Evolutionary conservation across 2,797 vertebrate genomes (phyloP).

Genomic region (Delichon dasypus): DNA sequence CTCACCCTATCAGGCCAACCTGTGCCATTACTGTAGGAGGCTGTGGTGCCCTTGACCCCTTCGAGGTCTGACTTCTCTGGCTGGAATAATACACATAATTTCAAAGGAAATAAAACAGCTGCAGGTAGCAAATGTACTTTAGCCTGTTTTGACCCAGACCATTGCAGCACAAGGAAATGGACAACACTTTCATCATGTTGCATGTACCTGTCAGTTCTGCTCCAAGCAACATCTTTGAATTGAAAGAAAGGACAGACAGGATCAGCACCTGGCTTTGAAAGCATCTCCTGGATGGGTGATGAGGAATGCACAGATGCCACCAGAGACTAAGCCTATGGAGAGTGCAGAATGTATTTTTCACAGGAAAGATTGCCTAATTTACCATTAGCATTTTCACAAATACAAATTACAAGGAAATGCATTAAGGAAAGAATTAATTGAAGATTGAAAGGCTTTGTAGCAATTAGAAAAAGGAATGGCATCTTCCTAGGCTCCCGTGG

Average conservation of each 20-base stretch:
- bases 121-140: background rate
- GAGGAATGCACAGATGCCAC: background rate
- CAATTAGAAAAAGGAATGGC: conserved; percentile 14
- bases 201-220: background rate
- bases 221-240: background rate
- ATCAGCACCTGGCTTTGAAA: background rate
- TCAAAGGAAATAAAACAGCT: background rate
- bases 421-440: conserved; percentile 62
- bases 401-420: conserved; percentile 38
- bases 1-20: background rate
- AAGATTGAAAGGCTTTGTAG: conserved; percentile 40
- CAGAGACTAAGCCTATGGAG: background rate
- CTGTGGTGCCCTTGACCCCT: background rate
- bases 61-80: background rate
- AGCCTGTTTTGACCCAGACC: background rate
- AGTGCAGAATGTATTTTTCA: background rate
- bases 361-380: conserved; percentile 29
- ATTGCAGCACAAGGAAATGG: background rate
- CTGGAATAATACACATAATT: background rate
- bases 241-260: background rate
- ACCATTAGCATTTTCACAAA: conserved; percentile 1
- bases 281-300: background rate
- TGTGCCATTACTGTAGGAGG: background rate
- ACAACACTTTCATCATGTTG: background rate
- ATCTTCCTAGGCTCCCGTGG: conserved; percentile 28